Percentiles rank a stretch among this genome's conserved stretches.
phyloP scores from a whole-genome alignment of 2,113 vertebrate species.

The Forbesichthys papilliferus region DNA sequence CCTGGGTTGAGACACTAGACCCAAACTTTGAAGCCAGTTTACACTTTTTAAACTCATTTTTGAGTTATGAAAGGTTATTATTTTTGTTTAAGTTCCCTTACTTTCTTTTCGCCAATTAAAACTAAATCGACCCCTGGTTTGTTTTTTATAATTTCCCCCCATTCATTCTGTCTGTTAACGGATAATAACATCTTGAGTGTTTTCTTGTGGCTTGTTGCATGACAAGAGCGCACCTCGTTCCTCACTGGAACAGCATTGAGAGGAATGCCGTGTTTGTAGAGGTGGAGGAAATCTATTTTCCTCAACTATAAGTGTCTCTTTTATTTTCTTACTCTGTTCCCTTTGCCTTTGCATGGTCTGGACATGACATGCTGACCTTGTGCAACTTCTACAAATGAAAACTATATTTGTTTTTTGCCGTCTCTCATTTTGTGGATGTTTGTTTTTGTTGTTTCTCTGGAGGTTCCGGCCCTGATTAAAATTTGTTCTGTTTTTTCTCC shows the following conservation, averaged over 20 bases:
- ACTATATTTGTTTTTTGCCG: constrained; percentile 75
- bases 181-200: constrained; percentile 78
- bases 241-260: constrained; percentile 33
- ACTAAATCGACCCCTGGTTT: constrained; percentile 97
- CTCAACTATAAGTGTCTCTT: constrained; percentile 11
- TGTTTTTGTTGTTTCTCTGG: constrained; percentile 83
- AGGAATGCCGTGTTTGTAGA: constrained; percentile 48
- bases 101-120: constrained; percentile 61
- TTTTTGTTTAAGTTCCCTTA: constrained; percentile 7
- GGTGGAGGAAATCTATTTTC: constrained; percentile 36
- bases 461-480: constrained; percentile 91
- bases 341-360: constrained; percentile 63
- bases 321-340: constrained; percentile 13
- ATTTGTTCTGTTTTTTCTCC: constrained; percentile 97
- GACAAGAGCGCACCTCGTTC: constrained; percentile 61
- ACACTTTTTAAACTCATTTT: constrained; percentile 14
- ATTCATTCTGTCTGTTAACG: constrained; percentile 67
- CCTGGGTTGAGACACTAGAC: constrained; percentile 25
- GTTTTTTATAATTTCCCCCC: constrained; percentile 58
- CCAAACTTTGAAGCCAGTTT: constrained; percentile 29
- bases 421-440: constrained; percentile 71
- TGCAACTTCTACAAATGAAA: constrained; percentile 51
- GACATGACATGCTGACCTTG: constrained; percentile 55
- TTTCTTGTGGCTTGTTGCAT: constrained; percentile 85
- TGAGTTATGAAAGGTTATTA: constrained; percentile 12